phyloP scores from a whole-genome alignment of 2,113 vertebrate species.

The Ginglymostoma cirratum region DNA sequence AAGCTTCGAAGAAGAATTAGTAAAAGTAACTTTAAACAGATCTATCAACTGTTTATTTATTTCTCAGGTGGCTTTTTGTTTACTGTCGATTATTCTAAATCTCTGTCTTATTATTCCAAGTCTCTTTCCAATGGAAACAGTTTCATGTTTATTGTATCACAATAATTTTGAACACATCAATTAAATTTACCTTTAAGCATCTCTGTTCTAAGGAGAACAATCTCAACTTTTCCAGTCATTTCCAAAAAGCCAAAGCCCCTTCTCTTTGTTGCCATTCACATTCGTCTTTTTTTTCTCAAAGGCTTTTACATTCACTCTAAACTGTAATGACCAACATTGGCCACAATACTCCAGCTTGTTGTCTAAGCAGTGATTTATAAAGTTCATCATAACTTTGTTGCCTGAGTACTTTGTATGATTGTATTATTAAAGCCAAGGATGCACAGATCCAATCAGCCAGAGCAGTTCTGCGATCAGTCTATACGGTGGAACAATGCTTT shows the following conservation, averaged over 20 bases:
- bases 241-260: no score
- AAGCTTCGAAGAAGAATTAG: neutral
- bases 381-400: neutral
- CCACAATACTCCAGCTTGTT: no score
- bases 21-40: neutral
- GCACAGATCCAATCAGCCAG: neutral
- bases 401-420: neutral
- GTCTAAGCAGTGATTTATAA: neutral
- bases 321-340: no score
- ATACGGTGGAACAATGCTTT: no score
- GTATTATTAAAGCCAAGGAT: neutral
- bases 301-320: no score
- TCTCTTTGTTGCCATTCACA: no score
- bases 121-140: neutral
- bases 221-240: no score
- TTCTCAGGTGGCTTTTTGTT: no score
- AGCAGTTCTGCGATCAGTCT: neutral
- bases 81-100: neutral
- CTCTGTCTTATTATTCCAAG: neutral
- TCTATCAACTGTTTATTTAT: no score
- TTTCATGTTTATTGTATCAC: neutral
- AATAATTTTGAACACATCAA: neutral
- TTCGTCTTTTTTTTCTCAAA: no score
- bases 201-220: neutral
- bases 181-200: neutral